Evolutionary conservation across 1,140 invertebrate genomes (phyloP).

Genomic region (Apis mellifera): Amel_HAv3.1 CM009943.2:9671501-9672000

Average conservation of each 20-base stretch:
- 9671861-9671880: too few relatives aligned
- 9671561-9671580: too few relatives aligned
- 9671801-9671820: background rate
- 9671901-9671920: background rate
- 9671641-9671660: too few relatives aligned
- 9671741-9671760: constrained; percentile 7
- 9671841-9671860: background rate
- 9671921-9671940: background rate
- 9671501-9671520: too few relatives aligned
- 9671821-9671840: background rate
- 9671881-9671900: background rate
- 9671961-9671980: constrained; percentile 21
- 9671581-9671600: too few relatives aligned
- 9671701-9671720: background rate
- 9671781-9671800: background rate
- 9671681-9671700: background rate
- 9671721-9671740: background rate
- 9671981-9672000: constrained; percentile 10
- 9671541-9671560: too few relatives aligned
- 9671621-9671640: too few relatives aligned
- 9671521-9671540: too few relatives aligned
- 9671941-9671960: background rate
- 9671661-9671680: background rate
- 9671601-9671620: too few relatives aligned
- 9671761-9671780: background rate